Evolutionary conservation across 2,797 vertebrate species (phyloP).

Genomic region (Danio choprae): DNA sequence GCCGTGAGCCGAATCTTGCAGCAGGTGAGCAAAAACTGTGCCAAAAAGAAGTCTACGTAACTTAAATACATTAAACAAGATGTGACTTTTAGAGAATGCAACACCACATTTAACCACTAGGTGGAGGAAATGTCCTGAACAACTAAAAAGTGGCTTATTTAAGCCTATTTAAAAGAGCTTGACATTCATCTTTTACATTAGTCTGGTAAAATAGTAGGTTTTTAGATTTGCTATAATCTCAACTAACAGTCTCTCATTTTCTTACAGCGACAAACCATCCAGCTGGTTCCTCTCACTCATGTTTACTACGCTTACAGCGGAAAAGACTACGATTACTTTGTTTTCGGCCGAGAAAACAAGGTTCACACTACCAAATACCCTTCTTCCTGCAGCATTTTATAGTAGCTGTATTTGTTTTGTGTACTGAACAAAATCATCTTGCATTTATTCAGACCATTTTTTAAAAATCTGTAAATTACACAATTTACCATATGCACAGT

Average conservation of each 20-base stretch:
- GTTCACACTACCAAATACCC: constrained; percentile 80
- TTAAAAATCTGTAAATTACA: background rate
- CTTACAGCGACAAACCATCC: constrained; percentile 82
- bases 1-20: constrained; percentile 76
- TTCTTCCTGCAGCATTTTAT: constrained; percentile 70
- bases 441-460: background rate
- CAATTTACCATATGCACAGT: background rate
- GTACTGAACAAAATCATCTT: background rate
- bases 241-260: background rate
- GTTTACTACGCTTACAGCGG: constrained; percentile 79
- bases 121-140: background rate
- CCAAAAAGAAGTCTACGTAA: background rate
- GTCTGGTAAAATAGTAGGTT: no score
- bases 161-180: background rate
- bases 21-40: constrained; percentile 72
- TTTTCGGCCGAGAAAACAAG: constrained; percentile 82
- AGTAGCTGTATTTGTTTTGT: constrained; percentile 26
- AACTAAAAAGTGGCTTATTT: background rate
- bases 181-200: no score
- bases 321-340: constrained; percentile 76
- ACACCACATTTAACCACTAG: background rate
- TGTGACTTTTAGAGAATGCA: background rate
- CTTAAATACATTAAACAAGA: no score
- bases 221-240: no score
- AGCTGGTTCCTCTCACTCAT: constrained; percentile 85